phyloP scores from a whole-genome alignment of 2,797 vertebrate genomes.

The Hylomyscus alleni region DNA sequence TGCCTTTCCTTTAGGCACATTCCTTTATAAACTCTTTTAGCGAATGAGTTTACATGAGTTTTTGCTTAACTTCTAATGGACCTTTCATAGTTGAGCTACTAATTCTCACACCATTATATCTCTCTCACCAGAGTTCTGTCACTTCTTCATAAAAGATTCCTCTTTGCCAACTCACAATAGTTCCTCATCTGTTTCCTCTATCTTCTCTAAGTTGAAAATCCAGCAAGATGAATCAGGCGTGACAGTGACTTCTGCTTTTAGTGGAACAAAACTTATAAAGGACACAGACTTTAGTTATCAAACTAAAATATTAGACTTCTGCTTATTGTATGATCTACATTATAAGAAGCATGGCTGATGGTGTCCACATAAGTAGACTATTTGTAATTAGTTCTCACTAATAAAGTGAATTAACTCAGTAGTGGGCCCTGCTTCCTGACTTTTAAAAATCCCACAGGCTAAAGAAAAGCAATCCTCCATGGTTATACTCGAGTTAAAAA shows the following conservation, averaged over 20 bases:
- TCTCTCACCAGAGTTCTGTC: conserved; percentile 36
- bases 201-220: conserved; percentile 73
- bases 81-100: conserved; percentile 43
- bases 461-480: conserved; percentile 25
- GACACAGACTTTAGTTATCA: conserved; percentile 15
- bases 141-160: conserved; percentile 69
- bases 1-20: not conserved
- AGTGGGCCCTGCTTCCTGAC: not conserved
- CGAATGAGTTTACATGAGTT: not conserved
- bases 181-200: conserved; percentile 81
- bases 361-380: not conserved
- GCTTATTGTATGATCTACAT: conserved; percentile 10
- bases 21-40: conserved; percentile 49
- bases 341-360: conserved; percentile 30
- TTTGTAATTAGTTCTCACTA: not conserved
- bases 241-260: conserved; percentile 77
- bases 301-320: conserved; percentile 55
- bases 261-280: conserved; percentile 59
- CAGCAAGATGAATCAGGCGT: conserved; percentile 75
- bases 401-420: not conserved
- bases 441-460: conserved; percentile 27
- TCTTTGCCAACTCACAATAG: conserved; percentile 68
- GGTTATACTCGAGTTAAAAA: not conserved
- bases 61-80: conserved; percentile 47
- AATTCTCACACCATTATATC: not conserved